These are phyloP conservation scores for Candoia aspera DNA, from an alignment of 2,113 vertebrate genomes.

Conservation along the genomic window DNA sequence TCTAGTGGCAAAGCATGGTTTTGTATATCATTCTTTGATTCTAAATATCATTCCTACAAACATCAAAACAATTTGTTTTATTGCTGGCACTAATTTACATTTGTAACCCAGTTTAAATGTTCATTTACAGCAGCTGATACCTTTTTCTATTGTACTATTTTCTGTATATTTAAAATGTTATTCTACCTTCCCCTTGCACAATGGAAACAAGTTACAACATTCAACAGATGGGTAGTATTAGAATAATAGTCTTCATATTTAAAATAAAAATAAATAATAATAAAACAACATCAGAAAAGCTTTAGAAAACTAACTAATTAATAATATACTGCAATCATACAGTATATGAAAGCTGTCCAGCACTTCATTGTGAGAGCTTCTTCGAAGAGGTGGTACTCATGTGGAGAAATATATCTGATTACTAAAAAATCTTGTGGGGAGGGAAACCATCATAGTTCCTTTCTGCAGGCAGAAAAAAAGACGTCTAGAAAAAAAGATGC, in stretches of 20 bases:
- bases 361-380: neutral
- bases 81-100: neutral
- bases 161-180: neutral
- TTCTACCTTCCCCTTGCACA: neutral
- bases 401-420: neutral
- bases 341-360: neutral
- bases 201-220: neutral
- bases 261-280: neutral
- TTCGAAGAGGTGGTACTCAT: neutral
- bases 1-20: neutral
- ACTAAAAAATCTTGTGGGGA: neutral
- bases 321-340: neutral
- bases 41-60: neutral
- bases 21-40: neutral
- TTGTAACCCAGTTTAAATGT: neutral
- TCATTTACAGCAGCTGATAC: neutral
- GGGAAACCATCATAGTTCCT: neutral
- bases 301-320: neutral
- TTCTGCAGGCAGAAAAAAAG: neutral
- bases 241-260: neutral
- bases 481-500: neutral
- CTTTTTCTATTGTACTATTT: neutral
- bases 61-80: neutral
- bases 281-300: neutral
- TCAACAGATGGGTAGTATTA: neutral